These are phyloP conservation scores for Acanthosepion esculentum DNA, from an alignment of 2,888 invertebrate species.

Conservation along the genomic window DNA sequence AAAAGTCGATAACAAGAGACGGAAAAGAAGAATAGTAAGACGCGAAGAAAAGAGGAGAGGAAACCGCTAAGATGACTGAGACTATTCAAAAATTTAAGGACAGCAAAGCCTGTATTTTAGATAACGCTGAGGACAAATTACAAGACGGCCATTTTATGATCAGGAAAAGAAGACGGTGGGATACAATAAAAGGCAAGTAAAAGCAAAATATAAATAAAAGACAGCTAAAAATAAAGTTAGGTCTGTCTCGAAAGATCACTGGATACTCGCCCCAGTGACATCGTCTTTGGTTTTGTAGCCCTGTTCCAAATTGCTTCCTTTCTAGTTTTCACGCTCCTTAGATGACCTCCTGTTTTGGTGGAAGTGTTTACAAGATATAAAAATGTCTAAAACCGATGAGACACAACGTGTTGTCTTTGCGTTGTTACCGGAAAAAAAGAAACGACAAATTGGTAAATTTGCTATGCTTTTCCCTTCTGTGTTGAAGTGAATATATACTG, in stretches of 20 bases:
- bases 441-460: background rate
- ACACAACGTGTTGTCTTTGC: background rate
- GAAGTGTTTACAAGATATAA: background rate
- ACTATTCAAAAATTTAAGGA: background rate
- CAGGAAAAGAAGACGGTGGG: background rate
- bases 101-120: background rate
- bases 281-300: background rate
- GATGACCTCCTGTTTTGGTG: background rate
- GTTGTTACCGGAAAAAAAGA: background rate
- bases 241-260: background rate
- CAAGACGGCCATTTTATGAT: background rate
- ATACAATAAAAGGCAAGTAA: background rate
- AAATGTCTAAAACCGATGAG: background rate
- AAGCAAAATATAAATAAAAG: background rate
- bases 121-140: background rate
- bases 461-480: background rate
- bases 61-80: background rate
- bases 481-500: background rate
- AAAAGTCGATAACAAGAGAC: no score
- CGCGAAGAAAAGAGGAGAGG: no score
- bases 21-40: no score
- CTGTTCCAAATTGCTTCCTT: background rate
- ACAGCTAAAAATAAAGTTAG: background rate
- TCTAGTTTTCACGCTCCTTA: background rate
- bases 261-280: constrained; percentile 9